Evolutionary conservation across 2,888 invertebrate species (phyloP), one percentile per base, ranked within the genome.

Genomic region (Aphodius sticticus): DNA sequence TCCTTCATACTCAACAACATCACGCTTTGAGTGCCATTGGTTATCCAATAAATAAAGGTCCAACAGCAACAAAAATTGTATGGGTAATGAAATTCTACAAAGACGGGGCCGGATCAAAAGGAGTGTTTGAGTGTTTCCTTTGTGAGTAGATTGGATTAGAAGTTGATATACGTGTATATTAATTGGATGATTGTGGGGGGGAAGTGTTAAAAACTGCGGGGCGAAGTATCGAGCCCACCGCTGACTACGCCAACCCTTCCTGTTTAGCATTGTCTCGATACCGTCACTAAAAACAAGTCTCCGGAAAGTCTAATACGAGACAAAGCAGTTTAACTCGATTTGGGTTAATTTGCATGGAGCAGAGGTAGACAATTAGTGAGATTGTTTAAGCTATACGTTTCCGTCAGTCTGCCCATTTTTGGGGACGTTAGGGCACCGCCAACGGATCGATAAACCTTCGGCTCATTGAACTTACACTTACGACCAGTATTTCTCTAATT

Each of bases 351-450:
- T 86, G 83, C 85, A 86, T 86, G 84, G 83, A 84, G 84, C 83
- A 83, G 85, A 85, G 84, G 85, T 84, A 84, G 84, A 83, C 84
- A 86, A 85, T 86, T 86, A 86, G 85, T 83, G 84, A 84, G 85
- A 86, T 86, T 86, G 85, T 82, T 81, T 83, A 83, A 83, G 83
- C 80, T 81, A 82, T 81, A 82, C 81, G 81, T 81, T 79, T 81
- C 78, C 78, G 77, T 77, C 77, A 78, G 81, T 76, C 79, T 77
- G 77, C 79, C 80, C 82, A 80, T 81, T 83, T 83, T 81, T 81
- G 76, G 36, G n/a, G 35, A 36, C n/a, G 74, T 74, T 74, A 74
- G 6, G 26, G 36, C 26, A 36, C 26, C 6, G 36, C 16, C 72
- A 36, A 35, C 72, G 16, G n/a, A 15, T 70, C 70, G 70, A 15